Percentiles rank a stretch among this genome's conserved stretches.
phyloP scores from a whole-genome alignment of 1,140 invertebrate genomes.

The Halictus rubicundus region DNA sequence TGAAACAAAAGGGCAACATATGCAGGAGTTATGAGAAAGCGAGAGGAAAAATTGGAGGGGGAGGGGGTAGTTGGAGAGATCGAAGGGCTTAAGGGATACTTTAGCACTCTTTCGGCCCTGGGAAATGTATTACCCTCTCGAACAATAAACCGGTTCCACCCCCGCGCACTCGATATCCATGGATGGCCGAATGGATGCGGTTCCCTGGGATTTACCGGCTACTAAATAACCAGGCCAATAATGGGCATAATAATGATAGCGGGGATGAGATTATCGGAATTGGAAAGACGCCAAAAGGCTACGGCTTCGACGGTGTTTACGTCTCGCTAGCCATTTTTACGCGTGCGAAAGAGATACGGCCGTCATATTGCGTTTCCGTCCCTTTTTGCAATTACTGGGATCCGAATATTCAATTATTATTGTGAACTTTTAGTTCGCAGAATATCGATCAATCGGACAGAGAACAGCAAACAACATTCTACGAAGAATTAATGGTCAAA shows the following conservation, averaged over 20 bases:
- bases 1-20: neutral
- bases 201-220: conserved; percentile 70
- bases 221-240: conserved; percentile 75
- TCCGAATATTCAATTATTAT: too few relatives aligned
- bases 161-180: conserved; percentile 25
- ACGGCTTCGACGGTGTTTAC: neutral
- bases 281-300: conserved; percentile 72
- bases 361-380: neutral
- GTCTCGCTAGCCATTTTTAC: conserved; percentile 12
- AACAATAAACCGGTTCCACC: conserved; percentile 31
- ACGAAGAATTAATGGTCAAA: too few relatives aligned
- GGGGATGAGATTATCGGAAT: conserved; percentile 75
- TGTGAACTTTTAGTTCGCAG: too few relatives aligned
- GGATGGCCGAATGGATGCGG: conserved; percentile 49
- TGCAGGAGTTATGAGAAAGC: neutral
- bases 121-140: conserved; percentile 32
- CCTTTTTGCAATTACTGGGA: too few relatives aligned
- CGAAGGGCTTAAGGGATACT: neutral
- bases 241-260: conserved; percentile 74
- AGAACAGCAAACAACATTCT: too few relatives aligned
- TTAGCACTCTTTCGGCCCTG: conserved; percentile 1
- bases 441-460: too few relatives aligned
- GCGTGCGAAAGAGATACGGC: neutral
- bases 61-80: neutral
- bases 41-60: neutral